phyloP scores from a whole-genome alignment of 2,888 invertebrate species.

The Idaea dimidiata region DNA sequence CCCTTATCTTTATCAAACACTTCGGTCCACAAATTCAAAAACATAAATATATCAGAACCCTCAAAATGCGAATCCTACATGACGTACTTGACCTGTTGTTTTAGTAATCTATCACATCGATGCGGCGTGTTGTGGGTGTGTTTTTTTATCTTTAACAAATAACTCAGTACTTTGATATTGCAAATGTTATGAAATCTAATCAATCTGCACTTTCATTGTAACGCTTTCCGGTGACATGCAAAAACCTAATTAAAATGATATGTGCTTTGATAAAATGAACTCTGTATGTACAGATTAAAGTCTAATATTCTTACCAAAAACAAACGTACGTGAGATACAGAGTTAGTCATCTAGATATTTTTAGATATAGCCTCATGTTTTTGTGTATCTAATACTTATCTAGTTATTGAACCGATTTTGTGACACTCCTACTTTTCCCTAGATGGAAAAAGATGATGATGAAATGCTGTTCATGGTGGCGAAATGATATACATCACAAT shows the following conservation, averaged over 20 bases:
- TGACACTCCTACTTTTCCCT: not conserved
- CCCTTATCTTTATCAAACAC: too few relatives aligned
- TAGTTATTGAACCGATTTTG: not conserved
- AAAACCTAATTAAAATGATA: not conserved
- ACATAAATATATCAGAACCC: not conserved
- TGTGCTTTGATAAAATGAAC: not conserved
- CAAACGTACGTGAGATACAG: not conserved
- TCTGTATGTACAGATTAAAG: not conserved
- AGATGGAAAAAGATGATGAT: not conserved
- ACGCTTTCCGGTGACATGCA: not conserved
- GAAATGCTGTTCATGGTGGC: not conserved
- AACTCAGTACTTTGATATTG: not conserved
- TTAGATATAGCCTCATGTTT: not conserved
- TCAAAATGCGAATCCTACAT: not conserved
- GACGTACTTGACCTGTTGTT: not conserved
- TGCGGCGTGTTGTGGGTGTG: not conserved
- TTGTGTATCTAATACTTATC: not conserved
- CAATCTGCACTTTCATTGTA: not conserved
- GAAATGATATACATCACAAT: not conserved
- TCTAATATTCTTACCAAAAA: not conserved
- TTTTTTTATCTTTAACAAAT: not conserved
- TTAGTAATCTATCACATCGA: not conserved
- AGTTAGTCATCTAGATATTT: not conserved
- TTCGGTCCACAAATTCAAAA: too few relatives aligned
- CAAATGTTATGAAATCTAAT: not conserved